Evolutionary conservation across 92 coral and sea anemone species (phyloP), one percentile per base, ranked within the genome.

Genomic region (Meandrina meandrites): DNA sequence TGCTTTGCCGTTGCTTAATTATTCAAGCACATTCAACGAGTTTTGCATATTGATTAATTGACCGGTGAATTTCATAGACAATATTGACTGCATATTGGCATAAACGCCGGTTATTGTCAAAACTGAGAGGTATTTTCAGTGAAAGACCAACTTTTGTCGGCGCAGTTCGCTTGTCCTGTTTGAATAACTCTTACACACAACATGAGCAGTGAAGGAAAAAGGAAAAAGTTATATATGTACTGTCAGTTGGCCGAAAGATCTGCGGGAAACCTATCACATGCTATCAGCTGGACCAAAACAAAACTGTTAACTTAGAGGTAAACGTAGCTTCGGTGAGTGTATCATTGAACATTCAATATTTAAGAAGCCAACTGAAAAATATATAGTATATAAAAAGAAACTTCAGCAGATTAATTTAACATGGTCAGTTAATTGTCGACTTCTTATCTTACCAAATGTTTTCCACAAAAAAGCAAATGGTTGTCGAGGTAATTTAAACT

Each of bases 21-120:
- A 57, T 80, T 80, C 84, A 80, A 57, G 32, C 8, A 24, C 3
- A 11, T 9, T 10, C 13, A n/a, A 80, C 35, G 50, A 64, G 18
- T 37, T 80, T 60, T 80, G 84, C 84, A 80, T 80, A 80, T n/a
- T 53, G 42, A 77, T 77, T 17, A 79, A 60, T 79, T 60, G 68
- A 31, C 21, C 51, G 28, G 27, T 56, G 69, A 31, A 36, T 24
- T 34, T 58, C 24, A 16, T 1, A 60, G 71, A 18, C 72, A 80
- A 13, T 22, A 5, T 24, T 35, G 6, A 28, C 60, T 47, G 81
- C 34, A n/a, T 27, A 22, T 74, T 77, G 64, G n/a, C 37, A 45
- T 31, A 80, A 5, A 50, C 28, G 81, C 21, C 81, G 34, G 66
- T 5, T 50, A 19, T 30, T 50, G 19, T 32, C 3, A 18, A n/a